These are phyloP conservation scores for Cryptomyrus ogoouensis DNA, from an alignment of 2,113 vertebrate species.

Conservation along the genomic window DNA sequence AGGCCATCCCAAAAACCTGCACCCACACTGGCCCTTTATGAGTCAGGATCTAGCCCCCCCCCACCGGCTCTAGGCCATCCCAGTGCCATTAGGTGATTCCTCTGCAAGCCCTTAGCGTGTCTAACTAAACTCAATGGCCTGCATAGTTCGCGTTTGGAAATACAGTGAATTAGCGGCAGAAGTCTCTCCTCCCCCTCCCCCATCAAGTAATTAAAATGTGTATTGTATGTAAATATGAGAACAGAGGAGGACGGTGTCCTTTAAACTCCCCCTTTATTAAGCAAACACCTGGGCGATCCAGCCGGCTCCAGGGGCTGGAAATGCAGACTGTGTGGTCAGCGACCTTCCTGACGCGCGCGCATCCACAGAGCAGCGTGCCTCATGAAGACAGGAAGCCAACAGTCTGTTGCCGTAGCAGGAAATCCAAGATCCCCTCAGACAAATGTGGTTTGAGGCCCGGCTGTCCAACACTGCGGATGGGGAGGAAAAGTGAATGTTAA, in stretches of 20 bases:
- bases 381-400: neutral
- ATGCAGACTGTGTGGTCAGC: neutral
- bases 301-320: neutral
- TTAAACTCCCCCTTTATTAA: neutral
- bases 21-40: too few relatives aligned
- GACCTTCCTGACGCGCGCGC: neutral
- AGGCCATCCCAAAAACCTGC: too few relatives aligned
- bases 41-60: too few relatives aligned
- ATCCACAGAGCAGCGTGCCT: neutral
- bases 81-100: neutral
- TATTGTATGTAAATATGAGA: neutral
- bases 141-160: neutral
- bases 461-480: neutral
- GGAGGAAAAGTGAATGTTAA: neutral
- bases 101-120: neutral
- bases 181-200: neutral
- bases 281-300: neutral
- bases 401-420: constrained; percentile 6
- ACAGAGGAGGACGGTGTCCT: neutral
- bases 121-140: neutral
- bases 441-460: neutral
- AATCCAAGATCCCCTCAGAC: constrained; percentile 7
- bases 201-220: neutral
- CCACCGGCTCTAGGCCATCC: neutral
- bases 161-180: neutral